Conservation (phyloP, 2,113 vertebrate species). For the Malurus cyaneus region DNA sequence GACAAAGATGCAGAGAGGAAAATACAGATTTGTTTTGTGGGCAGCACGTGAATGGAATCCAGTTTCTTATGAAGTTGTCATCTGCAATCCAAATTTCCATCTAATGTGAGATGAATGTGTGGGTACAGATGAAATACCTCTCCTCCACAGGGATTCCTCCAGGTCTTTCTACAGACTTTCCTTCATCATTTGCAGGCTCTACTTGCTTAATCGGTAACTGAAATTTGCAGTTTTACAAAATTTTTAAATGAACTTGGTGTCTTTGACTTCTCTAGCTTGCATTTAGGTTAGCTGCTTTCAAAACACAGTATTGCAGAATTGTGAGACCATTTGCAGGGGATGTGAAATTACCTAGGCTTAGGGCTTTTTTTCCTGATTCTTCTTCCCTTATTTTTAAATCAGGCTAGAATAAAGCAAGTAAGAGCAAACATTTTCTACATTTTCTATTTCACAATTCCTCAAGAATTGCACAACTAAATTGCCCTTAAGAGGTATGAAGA, state of each 20-base stretch:
- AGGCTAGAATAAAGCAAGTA: not conserved
- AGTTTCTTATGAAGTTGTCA: not conserved
- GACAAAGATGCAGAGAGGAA: not conserved
- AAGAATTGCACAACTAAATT: not conserved
- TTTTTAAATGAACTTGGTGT: not conserved
- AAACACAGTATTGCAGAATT: not conserved
- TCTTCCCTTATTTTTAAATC: not conserved
- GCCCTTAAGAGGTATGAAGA: not conserved
- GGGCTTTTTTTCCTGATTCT: accelerated
- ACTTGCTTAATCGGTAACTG: not conserved
- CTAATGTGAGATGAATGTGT: not conserved
- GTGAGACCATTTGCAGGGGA: not conserved
- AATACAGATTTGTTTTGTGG: not conserved
- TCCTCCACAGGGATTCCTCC: not conserved
- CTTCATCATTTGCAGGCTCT: not conserved
- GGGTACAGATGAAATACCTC: not conserved
- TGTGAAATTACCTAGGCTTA: not conserved
- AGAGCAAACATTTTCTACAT: not conserved
- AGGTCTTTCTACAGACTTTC: not conserved
- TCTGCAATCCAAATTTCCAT: not conserved
- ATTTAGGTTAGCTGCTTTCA: not conserved
- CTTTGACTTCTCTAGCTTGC: not conserved
- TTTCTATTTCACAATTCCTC: not conserved
- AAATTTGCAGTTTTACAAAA: not conserved
- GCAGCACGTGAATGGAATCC: not conserved